Evolutionary conservation across 2,797 vertebrate genomes (phyloP).

Genomic region (Brachyalestes nurse): DNA sequence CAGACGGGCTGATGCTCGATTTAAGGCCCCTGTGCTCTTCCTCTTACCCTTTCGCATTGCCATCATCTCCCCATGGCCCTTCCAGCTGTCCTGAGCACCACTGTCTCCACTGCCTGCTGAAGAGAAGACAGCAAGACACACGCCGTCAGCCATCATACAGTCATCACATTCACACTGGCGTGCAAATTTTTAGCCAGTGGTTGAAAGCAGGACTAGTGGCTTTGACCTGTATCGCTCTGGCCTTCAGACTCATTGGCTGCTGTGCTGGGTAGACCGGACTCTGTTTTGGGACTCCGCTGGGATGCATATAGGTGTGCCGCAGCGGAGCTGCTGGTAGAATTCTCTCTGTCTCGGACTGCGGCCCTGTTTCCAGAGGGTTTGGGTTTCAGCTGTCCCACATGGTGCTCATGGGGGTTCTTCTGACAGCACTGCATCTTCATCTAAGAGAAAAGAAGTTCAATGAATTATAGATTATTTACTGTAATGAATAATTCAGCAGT

Average conservation of each 20-base stretch:
- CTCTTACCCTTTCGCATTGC: slow-evolving; percentile 60
- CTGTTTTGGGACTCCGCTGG: slow-evolving; percentile 76
- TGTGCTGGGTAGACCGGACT: slow-evolving; percentile 70
- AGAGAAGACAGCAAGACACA: slow-evolving; percentile 35
- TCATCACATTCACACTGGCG: neutral
- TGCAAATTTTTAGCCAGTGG: neutral
- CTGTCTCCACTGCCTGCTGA: slow-evolving; percentile 79
- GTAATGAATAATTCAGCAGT: neutral
- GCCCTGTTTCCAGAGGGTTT: slow-evolving; percentile 83
- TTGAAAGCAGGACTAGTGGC: slow-evolving; percentile 8
- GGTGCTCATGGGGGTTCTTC: slow-evolving; percentile 71
- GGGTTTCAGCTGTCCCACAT: slow-evolving; percentile 84
- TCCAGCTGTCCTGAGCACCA: slow-evolving; percentile 74
- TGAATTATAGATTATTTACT: neutral
- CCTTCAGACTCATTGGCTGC: slow-evolving; percentile 68
- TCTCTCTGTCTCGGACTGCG: slow-evolving; percentile 81
- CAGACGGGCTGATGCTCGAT: slow-evolving; percentile 60
- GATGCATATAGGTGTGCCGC: slow-evolving; percentile 69
- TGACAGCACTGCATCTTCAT: slow-evolving; percentile 84
- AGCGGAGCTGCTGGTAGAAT: slow-evolving; percentile 72
- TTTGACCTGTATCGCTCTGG: slow-evolving; percentile 79
- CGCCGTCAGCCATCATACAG: neutral
- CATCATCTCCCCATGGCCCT: slow-evolving; percentile 62
- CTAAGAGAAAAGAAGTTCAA: slow-evolving; percentile 65
- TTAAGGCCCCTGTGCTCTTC: slow-evolving; percentile 59